Percentiles rank a stretch among this genome's conserved stretches.
These are phyloP conservation scores for Amyelois transitella DNA, from an alignment of 1,140 invertebrate genomes.

Conservation along the genomic window DNA sequence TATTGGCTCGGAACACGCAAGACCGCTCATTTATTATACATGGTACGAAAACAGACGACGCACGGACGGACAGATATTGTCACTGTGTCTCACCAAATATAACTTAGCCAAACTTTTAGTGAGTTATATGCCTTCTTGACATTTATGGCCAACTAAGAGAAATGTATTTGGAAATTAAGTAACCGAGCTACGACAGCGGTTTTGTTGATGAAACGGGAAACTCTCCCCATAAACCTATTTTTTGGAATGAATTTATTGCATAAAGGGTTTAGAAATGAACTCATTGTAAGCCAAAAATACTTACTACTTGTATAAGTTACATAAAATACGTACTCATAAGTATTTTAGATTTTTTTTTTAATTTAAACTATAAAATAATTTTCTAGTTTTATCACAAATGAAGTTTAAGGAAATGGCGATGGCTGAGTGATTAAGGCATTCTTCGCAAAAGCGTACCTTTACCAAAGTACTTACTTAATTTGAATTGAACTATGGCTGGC, in stretches of 20 bases:
- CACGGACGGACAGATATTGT: constrained; percentile 5
- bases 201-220: constrained; percentile 50
- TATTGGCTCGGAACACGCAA: constrained; percentile 48
- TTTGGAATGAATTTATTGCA: constrained; percentile 41
- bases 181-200: constrained; percentile 48
- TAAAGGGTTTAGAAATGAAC: constrained; percentile 32
- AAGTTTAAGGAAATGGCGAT: too few species aligned
- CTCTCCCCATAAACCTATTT: constrained; percentile 52
- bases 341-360: too few species aligned
- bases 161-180: constrained; percentile 67
- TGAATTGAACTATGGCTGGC: too few species aligned
- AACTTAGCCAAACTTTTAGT: constrained; percentile 35
- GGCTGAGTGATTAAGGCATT: too few species aligned
- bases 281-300: too few species aligned
- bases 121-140: constrained; percentile 50
- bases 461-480: too few species aligned
- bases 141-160: constrained; percentile 52
- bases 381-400: too few species aligned
- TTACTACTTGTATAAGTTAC: constrained; percentile 3
- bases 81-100: constrained; percentile 6
- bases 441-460: too few species aligned
- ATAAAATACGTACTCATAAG: too few species aligned
- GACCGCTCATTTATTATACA: constrained; percentile 55
- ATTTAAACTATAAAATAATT: too few species aligned
- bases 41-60: constrained; percentile 6